Evolutionary conservation across 2,113 vertebrate genomes (phyloP).

Genomic region (Spilogale gracilis): DNA sequence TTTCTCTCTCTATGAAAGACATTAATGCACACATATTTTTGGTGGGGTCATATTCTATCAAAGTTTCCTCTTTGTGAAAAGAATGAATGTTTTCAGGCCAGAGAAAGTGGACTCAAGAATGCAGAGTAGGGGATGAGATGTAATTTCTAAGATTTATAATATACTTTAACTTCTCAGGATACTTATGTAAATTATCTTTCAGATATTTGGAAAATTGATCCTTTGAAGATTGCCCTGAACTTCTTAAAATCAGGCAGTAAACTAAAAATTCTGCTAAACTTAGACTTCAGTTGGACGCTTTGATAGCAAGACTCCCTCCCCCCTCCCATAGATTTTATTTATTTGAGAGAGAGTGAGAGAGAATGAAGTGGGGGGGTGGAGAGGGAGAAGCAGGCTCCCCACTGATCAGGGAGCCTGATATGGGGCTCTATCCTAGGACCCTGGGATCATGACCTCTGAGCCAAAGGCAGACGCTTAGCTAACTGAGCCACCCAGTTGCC

Average conservation of each 20-base stretch:
- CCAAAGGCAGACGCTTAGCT: too few relatives aligned
- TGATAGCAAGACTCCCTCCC: not conserved
- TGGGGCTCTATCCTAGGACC: too few relatives aligned
- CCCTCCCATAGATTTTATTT: not conserved
- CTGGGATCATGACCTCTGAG: too few relatives aligned
- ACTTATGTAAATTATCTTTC: conserved; percentile 25
- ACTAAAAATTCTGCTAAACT: conserved; percentile 47
- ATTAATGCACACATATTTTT: conserved; percentile 38
- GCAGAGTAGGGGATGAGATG: not conserved
- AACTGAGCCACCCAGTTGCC: too few relatives aligned
- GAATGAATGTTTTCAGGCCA: conserved; percentile 51
- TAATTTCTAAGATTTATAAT: conserved; percentile 50
- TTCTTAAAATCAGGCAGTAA: conserved; percentile 40
- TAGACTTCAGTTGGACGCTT: not conserved
- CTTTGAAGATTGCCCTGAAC: conserved; percentile 40
- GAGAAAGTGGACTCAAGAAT: conserved; percentile 46
- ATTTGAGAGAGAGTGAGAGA: not conserved
- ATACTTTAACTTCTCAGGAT: not conserved
- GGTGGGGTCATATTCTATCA: not conserved
- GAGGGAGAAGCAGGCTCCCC: too few relatives aligned
- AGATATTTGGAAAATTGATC: conserved; percentile 57
- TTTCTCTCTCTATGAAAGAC: not conserved
- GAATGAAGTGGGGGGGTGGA: too few relatives aligned
- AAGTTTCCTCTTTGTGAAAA: conserved; percentile 28
- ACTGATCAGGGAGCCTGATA: too few relatives aligned